A percentile compares a stretch with the other conserved stretches of the same genome.
These are phyloP conservation scores for Callosobruchus maculatus DNA, from an alignment of 2,888 invertebrate species.

Conservation along the genomic window DNA sequence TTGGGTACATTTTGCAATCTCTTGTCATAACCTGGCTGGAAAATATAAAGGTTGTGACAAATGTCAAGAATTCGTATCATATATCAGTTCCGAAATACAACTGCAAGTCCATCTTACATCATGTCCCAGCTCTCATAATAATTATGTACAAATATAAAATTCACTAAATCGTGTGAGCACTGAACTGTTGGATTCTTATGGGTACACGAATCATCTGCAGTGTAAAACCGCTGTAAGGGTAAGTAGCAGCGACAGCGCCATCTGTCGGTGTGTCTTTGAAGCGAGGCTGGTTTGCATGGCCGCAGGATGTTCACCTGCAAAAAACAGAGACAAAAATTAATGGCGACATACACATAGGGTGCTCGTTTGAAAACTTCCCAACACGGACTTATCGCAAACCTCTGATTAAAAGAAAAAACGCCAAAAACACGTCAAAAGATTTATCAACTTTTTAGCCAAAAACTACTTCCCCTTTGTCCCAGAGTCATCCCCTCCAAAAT, in stretches of 20 bases:
- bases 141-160: not conserved
- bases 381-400: no score
- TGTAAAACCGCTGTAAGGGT: slow-evolving; percentile 32
- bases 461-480: no score
- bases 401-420: no score
- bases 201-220: slow-evolving; percentile 39
- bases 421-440: no score
- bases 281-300: slow-evolving; percentile 75
- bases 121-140: not conserved
- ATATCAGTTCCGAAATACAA: not conserved
- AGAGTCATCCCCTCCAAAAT: no score
- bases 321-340: slow-evolving; percentile 22
- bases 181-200: slow-evolving; percentile 30
- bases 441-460: no score
- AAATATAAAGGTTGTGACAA: no score
- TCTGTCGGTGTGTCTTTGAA: slow-evolving; percentile 37
- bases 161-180: slow-evolving; percentile 17
- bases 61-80: not conserved
- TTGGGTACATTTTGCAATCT: no score
- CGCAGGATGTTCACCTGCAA: slow-evolving; percentile 78
- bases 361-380: no score
- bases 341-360: no score
- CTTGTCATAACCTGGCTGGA: no score
- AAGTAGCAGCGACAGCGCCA: slow-evolving; percentile 28
- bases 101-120: not conserved